phyloP scores from a whole-genome alignment of 2,113 vertebrate genomes.

The Alectura lathami region DNA sequence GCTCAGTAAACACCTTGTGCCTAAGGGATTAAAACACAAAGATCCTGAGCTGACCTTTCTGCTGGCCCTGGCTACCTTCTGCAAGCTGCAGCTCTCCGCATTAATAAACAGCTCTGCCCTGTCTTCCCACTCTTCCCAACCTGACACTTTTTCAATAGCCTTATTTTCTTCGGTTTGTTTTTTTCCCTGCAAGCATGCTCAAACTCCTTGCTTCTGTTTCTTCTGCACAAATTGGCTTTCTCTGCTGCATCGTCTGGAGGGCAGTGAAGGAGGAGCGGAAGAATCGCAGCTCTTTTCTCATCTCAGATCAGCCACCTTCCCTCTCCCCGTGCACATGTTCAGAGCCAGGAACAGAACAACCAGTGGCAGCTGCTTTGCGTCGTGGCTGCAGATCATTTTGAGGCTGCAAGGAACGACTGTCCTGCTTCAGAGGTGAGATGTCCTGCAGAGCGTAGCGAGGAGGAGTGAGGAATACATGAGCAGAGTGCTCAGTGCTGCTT shows the following conservation, averaged over 20 bases:
- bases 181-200: not conserved
- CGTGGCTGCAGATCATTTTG: not conserved
- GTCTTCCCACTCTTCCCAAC: not conserved
- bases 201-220: not conserved
- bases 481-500: not conserved
- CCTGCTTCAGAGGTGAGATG: not conserved
- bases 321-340: not conserved
- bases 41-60: not conserved
- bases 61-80: not conserved
- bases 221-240: slow-evolving; percentile 10
- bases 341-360: not conserved
- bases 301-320: not conserved
- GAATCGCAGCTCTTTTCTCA: not conserved
- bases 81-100: not conserved
- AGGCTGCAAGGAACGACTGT: not conserved
- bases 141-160: not conserved
- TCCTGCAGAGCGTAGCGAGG: not conserved
- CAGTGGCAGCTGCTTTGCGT: not conserved
- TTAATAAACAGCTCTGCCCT: not conserved
- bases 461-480: accelerated
- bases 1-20: not conserved
- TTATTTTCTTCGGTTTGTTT: not conserved
- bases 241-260: not conserved
- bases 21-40: not conserved
- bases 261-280: not conserved